Conservation (phyloP, 1,140 invertebrate genomes). For the Apis florea region DNA sequence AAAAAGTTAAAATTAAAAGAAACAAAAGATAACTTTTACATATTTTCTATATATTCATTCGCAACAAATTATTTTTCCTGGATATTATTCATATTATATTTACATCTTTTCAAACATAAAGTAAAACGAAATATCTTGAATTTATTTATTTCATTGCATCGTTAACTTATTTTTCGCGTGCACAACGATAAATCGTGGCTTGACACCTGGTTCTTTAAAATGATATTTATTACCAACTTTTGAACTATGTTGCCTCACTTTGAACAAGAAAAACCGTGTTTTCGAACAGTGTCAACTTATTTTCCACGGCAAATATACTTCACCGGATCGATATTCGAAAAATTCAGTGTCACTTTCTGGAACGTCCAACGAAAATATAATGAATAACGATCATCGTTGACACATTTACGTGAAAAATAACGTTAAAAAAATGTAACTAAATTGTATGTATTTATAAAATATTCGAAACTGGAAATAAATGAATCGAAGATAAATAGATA, state of each 20-base stretch:
- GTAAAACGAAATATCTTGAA: too few relatives aligned
- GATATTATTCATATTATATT: too few relatives aligned
- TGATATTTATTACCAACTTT: background rate
- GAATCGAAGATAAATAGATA: too few relatives aligned
- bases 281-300: background rate
- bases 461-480: background rate
- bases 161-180: too few relatives aligned
- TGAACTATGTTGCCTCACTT: background rate
- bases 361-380: background rate
- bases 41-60: too few relatives aligned
- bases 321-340: background rate
- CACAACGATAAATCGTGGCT: too few relatives aligned
- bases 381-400: background rate
- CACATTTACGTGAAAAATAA: slow-evolving; percentile 18
- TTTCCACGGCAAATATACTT: background rate
- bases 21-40: too few relatives aligned
- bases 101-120: too few relatives aligned
- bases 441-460: background rate
- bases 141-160: too few relatives aligned
- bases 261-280: background rate
- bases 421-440: background rate
- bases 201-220: background rate
- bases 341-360: background rate
- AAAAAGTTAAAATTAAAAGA: too few relatives aligned
- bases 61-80: too few relatives aligned